phyloP scores from a whole-genome alignment of 2,113 vertebrate species.

The Capra hircus region DNA sequence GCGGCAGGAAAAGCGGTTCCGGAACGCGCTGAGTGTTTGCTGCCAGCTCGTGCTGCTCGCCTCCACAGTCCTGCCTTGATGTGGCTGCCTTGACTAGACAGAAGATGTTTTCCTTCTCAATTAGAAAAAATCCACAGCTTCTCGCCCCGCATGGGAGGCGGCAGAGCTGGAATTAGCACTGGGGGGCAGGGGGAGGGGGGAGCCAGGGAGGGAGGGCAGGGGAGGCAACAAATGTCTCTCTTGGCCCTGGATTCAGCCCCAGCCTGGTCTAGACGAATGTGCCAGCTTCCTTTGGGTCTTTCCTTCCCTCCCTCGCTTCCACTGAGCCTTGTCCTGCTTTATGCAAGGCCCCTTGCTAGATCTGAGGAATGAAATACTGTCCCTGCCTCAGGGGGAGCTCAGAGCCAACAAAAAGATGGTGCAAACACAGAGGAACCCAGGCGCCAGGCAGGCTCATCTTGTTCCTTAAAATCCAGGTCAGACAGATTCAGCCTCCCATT shows the following conservation, averaged over 20 bases:
- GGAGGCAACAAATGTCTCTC: background rate
- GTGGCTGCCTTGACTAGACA: constrained; percentile 29
- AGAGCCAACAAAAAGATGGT: background rate
- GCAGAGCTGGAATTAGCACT: background rate
- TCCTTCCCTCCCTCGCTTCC: background rate
- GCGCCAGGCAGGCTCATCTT: background rate
- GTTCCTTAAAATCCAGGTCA: background rate
- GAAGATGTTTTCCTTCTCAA: constrained; percentile 57
- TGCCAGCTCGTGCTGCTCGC: background rate
- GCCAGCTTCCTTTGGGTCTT: background rate
- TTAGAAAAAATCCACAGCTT: constrained; percentile 55
- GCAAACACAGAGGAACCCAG: background rate
- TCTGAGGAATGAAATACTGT: background rate
- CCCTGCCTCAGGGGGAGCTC: background rate
- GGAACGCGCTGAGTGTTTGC: background rate
- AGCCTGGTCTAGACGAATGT: background rate
- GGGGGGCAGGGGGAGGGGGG: background rate
- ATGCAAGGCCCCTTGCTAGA: background rate
- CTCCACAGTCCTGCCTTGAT: constrained; percentile 37
- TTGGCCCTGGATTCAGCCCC: background rate
- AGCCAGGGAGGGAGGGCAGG: background rate
- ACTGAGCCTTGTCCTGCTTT: background rate
- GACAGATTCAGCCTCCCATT: background rate
- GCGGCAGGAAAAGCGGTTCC: background rate
- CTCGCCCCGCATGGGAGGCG: background rate